phyloP scores from a whole-genome alignment of 2,113 vertebrate species.

The Pogona vitticeps region DNA sequence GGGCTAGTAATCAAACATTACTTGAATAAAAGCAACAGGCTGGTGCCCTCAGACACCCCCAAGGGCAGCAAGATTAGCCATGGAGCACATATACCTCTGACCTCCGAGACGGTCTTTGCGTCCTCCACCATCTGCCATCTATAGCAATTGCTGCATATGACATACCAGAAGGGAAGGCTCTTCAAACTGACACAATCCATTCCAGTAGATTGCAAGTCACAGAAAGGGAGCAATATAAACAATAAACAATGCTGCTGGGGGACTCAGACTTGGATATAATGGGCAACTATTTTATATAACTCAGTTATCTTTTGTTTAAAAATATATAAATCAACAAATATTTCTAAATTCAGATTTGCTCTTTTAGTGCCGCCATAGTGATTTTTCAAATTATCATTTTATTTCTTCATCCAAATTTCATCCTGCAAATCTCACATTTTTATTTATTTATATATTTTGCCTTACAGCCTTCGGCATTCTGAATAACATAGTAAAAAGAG shows the following conservation, averaged over 20 bases:
- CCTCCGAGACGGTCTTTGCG: no score
- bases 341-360: background rate
- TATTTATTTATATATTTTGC: background rate
- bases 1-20: no score
- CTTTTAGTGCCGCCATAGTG: background rate
- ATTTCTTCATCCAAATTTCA: conserved; percentile 23
- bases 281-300: background rate
- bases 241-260: background rate
- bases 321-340: background rate
- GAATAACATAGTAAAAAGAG: conserved; percentile 43
- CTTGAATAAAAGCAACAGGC: no score
- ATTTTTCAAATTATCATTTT: background rate
- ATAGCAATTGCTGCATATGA: no score
- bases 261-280: background rate
- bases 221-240: background rate
- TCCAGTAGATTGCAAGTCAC: no score
- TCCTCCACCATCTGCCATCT: no score
- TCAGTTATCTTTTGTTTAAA: background rate
- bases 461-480: conserved; percentile 13
- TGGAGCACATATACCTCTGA: no score
- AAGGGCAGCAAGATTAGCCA: no score
- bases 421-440: conserved; percentile 44
- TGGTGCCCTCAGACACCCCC: no score
- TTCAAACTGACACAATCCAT: no score
- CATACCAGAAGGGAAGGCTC: no score